Conservation (phyloP, 2,113 vertebrate species). For the Oncorhynchus clarkii region DNA sequence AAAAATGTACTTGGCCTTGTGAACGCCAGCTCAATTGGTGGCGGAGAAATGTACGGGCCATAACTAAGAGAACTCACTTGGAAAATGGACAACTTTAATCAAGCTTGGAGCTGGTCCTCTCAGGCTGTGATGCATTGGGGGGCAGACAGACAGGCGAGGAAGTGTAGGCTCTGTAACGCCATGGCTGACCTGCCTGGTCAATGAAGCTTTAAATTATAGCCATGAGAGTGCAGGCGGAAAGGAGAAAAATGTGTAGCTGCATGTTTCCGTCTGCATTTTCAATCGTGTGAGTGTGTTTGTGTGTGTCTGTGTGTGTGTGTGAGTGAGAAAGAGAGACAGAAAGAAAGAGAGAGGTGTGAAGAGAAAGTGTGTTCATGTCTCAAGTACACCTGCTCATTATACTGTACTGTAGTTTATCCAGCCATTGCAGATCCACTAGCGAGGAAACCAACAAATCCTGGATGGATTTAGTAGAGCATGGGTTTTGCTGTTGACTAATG, state of each 20-base stretch:
- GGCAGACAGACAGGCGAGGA: neutral
- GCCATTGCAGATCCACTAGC: neutral
- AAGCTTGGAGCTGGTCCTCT: neutral
- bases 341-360: too few relatives aligned
- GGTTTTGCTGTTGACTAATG: neutral
- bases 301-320: too few relatives aligned
- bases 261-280: too few relatives aligned
- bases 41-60: conserved; percentile 6
- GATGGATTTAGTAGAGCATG: too few relatives aligned
- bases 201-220: neutral
- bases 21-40: neutral
- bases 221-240: too few relatives aligned
- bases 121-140: neutral
- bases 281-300: too few relatives aligned
- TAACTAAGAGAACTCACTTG: conserved; percentile 6
- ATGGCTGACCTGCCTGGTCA: neutral
- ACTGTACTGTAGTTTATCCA: neutral
- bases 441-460: neutral
- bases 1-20: neutral
- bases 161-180: too few relatives aligned
- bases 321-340: too few relatives aligned
- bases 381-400: too few relatives aligned
- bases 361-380: too few relatives aligned
- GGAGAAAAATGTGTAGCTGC: too few relatives aligned
- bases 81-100: conserved; percentile 21